A percentile compares a stretch with the other conserved stretches of the same genome.
Evolutionary conservation across 2,797 vertebrate genomes (phyloP).

Genomic region (Onychomys torridus): DNA sequence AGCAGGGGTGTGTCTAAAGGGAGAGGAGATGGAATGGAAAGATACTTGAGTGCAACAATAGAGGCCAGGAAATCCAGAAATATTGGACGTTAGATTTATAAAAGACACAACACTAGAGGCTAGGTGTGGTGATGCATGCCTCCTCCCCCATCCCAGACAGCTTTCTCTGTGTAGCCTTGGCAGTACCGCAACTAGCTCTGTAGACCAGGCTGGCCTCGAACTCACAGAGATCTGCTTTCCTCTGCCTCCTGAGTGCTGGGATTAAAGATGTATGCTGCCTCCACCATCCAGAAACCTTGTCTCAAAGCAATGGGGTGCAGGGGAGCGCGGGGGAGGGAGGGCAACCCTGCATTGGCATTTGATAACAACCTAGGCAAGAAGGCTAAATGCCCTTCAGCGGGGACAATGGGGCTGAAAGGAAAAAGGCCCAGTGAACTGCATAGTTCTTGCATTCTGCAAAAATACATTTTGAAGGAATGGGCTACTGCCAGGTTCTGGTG

Average conservation of each 20-base stretch:
- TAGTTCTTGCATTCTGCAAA: not conserved
- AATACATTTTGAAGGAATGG: not conserved
- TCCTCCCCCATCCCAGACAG: not conserved
- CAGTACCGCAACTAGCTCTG: not conserved
- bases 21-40: not conserved
- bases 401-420: not conserved
- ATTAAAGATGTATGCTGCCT: too few relatives aligned
- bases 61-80: not conserved
- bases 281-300: not conserved
- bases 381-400: not conserved
- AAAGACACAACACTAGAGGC: not conserved
- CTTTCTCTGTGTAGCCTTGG: not conserved
- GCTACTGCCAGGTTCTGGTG: not conserved
- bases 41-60: not conserved
- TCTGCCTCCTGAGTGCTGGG: not conserved
- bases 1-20: not conserved
- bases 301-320: not conserved
- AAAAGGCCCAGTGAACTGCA: not conserved
- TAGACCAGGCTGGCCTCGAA: not conserved
- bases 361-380: not conserved
- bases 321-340: too few relatives aligned
- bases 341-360: not conserved
- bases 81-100: not conserved
- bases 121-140: not conserved
- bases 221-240: not conserved